A percentile compares a stretch with the other conserved stretches of the same genome.
phyloP scores from a whole-genome alignment of 2,113 vertebrate species.

The Etheostoma spectabile region DNA sequence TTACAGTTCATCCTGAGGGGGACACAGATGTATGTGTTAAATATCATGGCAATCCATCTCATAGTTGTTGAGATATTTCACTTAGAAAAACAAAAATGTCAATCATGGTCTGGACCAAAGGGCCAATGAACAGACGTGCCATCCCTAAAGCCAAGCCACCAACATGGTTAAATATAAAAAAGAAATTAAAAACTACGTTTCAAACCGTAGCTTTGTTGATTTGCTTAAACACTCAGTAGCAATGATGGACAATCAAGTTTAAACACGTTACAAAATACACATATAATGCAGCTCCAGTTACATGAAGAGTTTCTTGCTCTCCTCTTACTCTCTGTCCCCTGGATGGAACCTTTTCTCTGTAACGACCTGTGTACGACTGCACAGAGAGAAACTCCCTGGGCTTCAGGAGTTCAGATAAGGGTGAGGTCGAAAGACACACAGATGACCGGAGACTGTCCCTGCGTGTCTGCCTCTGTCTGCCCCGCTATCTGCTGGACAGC shows the following conservation, averaged over 20 bases:
- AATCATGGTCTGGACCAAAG: no score
- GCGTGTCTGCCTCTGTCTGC: conserved; percentile 26
- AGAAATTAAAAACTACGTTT: not conserved
- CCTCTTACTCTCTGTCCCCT: not conserved
- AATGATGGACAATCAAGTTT: not conserved
- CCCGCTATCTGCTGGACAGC: not conserved
- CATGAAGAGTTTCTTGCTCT: not conserved
- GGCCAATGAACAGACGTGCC: no score
- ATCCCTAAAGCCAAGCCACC: no score
- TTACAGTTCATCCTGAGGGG: no score
- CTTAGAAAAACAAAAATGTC: no score
- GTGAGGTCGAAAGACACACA: conserved; percentile 3
- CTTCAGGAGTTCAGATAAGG: conserved; percentile 18
- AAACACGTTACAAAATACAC: not conserved
- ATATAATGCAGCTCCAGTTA: not conserved
- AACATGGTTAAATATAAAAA: no score
- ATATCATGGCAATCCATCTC: no score
- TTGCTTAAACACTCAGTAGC: not conserved
- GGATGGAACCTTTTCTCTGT: conserved; percentile 5
- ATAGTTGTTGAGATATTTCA: no score
- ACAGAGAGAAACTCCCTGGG: not conserved
- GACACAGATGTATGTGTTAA: no score
- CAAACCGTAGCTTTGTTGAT: not conserved
- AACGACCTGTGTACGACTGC: not conserved
- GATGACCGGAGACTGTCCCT: conserved; percentile 8